phyloP scores from a whole-genome alignment of 2,888 invertebrate species.

The Amphipoea lucens region DNA sequence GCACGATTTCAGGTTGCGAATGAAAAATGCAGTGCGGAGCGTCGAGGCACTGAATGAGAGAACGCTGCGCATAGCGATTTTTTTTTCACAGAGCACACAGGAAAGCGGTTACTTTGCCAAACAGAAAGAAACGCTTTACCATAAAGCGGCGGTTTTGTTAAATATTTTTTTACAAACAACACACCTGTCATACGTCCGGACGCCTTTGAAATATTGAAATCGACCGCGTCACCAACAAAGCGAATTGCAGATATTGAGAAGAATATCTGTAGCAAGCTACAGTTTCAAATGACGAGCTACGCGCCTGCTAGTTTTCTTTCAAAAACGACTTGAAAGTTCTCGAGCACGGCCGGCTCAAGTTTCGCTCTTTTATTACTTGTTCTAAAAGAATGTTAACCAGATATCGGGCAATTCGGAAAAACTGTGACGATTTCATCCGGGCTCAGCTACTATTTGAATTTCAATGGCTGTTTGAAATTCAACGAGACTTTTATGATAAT shows the following conservation, averaged over 20 bases:
- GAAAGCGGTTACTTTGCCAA: constrained; percentile 80
- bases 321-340: constrained; percentile 59
- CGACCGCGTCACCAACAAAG: constrained; percentile 10
- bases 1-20: constrained; percentile 78
- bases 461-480: constrained; percentile 78
- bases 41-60: constrained; percentile 81
- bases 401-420: constrained; percentile 67
- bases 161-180: constrained; percentile 52
- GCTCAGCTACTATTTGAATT: constrained; percentile 77
- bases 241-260: constrained; percentile 8
- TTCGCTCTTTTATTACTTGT: constrained; percentile 60
- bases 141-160: constrained; percentile 69
- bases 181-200: constrained; percentile 24
- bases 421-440: constrained; percentile 68
- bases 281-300: constrained; percentile 46
- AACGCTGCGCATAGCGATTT: constrained; percentile 76
- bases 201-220: constrained; percentile 45
- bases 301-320: constrained; percentile 43
- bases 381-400: constrained; percentile 64
- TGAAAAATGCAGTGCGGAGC: constrained; percentile 85
- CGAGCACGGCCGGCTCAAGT: constrained; percentile 47
- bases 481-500: constrained; percentile 83
- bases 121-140: constrained; percentile 77
- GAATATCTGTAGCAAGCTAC: constrained; percentile 22
- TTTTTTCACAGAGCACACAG: constrained; percentile 75